These are phyloP conservation scores for Poeciliopsis presidionis DNA, from an alignment of 2,797 vertebrate genomes.

Conservation along the genomic window DNA sequence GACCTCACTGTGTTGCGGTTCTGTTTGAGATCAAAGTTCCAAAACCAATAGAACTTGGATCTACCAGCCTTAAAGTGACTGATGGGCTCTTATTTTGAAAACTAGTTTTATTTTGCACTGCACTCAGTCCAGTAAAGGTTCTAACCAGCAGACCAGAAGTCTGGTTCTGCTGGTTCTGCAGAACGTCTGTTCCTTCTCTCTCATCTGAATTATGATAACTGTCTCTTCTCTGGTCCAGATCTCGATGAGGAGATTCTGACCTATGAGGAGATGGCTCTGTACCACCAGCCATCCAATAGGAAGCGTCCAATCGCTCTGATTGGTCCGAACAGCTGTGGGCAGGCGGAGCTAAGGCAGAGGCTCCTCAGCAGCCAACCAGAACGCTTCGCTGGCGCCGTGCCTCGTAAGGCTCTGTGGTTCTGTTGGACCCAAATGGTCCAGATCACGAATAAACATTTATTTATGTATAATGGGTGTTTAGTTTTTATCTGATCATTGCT, in stretches of 20 bases:
- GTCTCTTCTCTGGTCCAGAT: slow-evolving; percentile 74
- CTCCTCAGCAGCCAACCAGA: slow-evolving; percentile 90
- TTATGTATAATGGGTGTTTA: not conserved
- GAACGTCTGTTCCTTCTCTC: not conserved
- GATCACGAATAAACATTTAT: not conserved
- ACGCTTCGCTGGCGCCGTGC: slow-evolving; percentile 91
- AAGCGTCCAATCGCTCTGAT: slow-evolving; percentile 95
- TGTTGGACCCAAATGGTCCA: not conserved
- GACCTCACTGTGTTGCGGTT: not conserved
- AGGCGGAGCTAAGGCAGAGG: slow-evolving; percentile 89
- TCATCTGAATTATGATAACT: not conserved
- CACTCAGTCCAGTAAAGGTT: too few species aligned
- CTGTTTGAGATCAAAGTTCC: not conserved
- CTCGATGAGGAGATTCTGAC: slow-evolving; percentile 95
- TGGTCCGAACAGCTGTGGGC: slow-evolving; percentile 92
- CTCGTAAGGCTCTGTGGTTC: slow-evolving; percentile 81
- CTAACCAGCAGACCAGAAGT: too few species aligned
- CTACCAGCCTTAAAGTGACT: too few species aligned
- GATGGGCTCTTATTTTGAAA: too few species aligned
- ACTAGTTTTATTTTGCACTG: too few species aligned
- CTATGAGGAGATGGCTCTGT: slow-evolving; percentile 98
- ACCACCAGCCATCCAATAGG: slow-evolving; percentile 96
- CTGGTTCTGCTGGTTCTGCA: not conserved
- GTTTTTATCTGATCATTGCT: not conserved
- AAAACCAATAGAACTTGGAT: not conserved